These are phyloP conservation scores for Resseliella maxima DNA, from an alignment of 2,888 invertebrate genomes.

Conservation along the genomic window DNA sequence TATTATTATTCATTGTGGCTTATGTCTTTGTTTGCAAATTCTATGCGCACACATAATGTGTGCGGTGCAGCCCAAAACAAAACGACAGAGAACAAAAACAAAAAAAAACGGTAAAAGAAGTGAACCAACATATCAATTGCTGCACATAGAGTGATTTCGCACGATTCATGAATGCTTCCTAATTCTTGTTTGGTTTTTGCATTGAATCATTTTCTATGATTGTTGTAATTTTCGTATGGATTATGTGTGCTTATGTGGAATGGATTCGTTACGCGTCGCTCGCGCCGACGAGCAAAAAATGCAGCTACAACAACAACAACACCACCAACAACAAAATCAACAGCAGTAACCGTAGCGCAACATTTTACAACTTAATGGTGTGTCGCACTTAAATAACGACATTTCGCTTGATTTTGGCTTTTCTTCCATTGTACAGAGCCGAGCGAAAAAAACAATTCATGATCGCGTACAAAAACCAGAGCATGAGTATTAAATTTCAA, in stretches of 20 bases:
- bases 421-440: neutral
- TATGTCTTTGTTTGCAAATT: slow-evolving; percentile 48
- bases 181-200: slow-evolving; percentile 37
- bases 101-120: slow-evolving; percentile 24
- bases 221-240: slow-evolving; percentile 23
- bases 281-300: neutral
- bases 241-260: neutral
- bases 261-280: slow-evolving; percentile 42
- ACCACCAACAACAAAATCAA: neutral
- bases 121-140: slow-evolving; percentile 34
- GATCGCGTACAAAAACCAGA: slow-evolving; percentile 6
- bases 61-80: neutral
- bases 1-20: slow-evolving; percentile 41
- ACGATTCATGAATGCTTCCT: slow-evolving; percentile 54
- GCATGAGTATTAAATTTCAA: slow-evolving; percentile 42
- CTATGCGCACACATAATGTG: neutral
- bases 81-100: too few species aligned
- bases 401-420: slow-evolving; percentile 33
- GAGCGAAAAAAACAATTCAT: slow-evolving; percentile 37
- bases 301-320: neutral
- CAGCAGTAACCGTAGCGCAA: neutral
- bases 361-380: slow-evolving; percentile 49
- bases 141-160: slow-evolving; percentile 3
- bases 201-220: slow-evolving; percentile 32
- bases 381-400: slow-evolving; percentile 51